Conservation (phyloP, 2,888 invertebrate genomes). For the Nemurella pictetii region DNA sequence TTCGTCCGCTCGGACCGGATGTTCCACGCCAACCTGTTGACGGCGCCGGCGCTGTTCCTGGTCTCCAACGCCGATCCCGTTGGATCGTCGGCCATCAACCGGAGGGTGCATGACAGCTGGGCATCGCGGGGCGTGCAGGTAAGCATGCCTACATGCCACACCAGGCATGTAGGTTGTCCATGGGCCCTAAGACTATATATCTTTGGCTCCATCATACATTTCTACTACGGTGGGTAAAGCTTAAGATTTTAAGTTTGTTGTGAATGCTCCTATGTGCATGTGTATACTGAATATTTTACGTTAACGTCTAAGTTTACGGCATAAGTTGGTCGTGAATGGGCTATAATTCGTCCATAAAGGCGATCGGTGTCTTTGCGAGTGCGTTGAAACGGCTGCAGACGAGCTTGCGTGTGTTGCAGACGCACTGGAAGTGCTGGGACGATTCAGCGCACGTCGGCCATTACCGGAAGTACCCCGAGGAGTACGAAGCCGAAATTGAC, state of each 20-base stretch:
- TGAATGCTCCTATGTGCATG: not conserved
- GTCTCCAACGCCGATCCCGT: conserved; percentile 73
- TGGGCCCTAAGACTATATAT: too few species aligned
- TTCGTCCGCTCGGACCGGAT: conserved; percentile 80
- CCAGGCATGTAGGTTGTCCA: too few species aligned
- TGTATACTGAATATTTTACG: too few species aligned
- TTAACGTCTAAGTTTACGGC: too few species aligned
- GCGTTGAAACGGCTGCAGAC: too few species aligned
- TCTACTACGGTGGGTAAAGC: too few species aligned
- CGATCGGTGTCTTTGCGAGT: not conserved
- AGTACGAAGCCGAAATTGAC: conserved; percentile 64
- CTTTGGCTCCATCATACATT: too few species aligned
- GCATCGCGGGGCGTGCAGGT: conserved; percentile 64
- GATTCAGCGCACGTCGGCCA: conserved; percentile 75
- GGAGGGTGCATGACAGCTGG: conserved; percentile 74
- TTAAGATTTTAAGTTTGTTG: too few species aligned
- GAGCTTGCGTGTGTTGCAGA: conserved; percentile 56
- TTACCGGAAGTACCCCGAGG: too few species aligned
- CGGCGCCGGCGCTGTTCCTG: conserved; percentile 75
- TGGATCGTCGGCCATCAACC: conserved; percentile 73
- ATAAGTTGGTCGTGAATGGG: too few species aligned
- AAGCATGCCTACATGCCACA: too few species aligned
- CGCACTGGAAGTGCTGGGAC: conserved; percentile 72
- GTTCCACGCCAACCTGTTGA: conserved; percentile 77
- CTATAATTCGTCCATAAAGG: not conserved